phyloP scores from a whole-genome alignment of 2,113 vertebrate species.

The Toxostoma redivivum region DNA sequence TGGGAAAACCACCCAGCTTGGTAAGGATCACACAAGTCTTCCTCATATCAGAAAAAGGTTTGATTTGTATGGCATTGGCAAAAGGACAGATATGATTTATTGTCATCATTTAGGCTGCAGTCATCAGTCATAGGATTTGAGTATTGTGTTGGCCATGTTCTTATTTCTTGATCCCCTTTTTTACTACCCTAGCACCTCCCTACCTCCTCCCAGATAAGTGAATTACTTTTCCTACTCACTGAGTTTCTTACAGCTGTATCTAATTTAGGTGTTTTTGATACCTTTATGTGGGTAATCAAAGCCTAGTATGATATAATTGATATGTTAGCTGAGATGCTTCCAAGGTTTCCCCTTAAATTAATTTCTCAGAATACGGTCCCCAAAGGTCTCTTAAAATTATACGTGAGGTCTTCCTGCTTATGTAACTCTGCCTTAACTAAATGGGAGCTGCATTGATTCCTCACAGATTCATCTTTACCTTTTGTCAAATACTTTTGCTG shows the following conservation, averaged over 20 bases:
- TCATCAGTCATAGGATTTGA: fast-evolving
- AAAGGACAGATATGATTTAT: neutral
- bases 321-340: neutral
- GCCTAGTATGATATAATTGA: neutral
- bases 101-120: neutral
- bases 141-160: neutral
- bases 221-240: neutral
- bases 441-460: neutral
- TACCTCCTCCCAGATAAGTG: neutral
- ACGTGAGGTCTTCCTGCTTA: neutral
- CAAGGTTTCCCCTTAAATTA: neutral
- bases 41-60: neutral
- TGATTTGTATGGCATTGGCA: neutral
- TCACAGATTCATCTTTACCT: neutral
- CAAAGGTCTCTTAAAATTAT: neutral
- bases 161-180: neutral
- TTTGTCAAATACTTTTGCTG: neutral
- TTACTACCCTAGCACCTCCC: neutral
- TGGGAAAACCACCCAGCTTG: neutral
- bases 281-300: neutral
- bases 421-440: neutral
- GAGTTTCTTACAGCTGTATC: neutral
- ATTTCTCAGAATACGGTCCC: neutral
- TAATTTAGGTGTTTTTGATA: neutral
- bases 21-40: neutral